phyloP scores from a whole-genome alignment of 1,140 invertebrate genomes.

The Brachionus rotundiformis region DNA sequence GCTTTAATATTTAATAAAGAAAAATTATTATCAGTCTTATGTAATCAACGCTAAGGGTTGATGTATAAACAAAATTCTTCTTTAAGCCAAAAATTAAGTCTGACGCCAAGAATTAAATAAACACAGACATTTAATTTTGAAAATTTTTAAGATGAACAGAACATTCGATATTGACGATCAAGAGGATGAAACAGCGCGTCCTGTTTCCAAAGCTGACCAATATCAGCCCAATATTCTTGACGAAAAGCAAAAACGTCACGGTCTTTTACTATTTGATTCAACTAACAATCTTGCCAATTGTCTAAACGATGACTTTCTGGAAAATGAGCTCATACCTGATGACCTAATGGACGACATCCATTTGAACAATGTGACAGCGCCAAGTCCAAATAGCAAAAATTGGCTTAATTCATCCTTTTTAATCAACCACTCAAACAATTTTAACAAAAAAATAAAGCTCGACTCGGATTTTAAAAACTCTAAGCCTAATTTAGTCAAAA shows the following conservation, averaged over 20 bases:
- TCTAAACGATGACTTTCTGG: conserved; percentile 25
- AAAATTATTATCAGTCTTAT: background rate
- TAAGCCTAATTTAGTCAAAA: conserved; percentile 3
- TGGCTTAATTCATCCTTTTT: background rate
- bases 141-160: conserved; percentile 27
- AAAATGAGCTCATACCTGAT: conserved; percentile 49
- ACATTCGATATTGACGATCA: conserved; percentile 45
- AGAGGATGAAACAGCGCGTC: background rate
- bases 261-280: conserved; percentile 12
- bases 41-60: background rate
- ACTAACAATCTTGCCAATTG: background rate
- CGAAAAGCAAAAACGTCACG: background rate
- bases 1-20: background rate
- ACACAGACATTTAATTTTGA: background rate
- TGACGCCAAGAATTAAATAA: background rate
- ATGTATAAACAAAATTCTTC: background rate
- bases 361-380: conserved; percentile 11
- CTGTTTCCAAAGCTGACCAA: too few species aligned
- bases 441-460: conserved; percentile 2
- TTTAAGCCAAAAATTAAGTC: background rate
- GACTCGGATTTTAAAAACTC: background rate
- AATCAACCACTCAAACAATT: background rate
- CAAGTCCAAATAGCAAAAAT: conserved; percentile 9
- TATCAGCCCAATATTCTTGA: too few species aligned
- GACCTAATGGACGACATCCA: conserved; percentile 41